phyloP scores from a whole-genome alignment of 2,113 vertebrate genomes.

The Myiozetetes cayanensis region DNA sequence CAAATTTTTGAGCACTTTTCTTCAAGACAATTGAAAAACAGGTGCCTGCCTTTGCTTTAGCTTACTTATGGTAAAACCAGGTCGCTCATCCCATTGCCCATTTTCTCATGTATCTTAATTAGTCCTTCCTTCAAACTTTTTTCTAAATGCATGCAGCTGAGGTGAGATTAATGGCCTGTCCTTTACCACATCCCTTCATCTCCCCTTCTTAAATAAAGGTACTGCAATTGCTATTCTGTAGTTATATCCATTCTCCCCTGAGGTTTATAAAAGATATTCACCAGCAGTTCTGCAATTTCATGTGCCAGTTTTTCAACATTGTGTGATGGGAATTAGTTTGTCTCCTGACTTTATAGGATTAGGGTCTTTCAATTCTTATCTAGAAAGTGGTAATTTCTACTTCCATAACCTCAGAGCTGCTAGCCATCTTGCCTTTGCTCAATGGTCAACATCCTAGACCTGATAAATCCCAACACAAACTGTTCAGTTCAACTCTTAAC shows the following conservation, averaged over 20 bases:
- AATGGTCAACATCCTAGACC: neutral
- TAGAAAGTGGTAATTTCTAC: neutral
- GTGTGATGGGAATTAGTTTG: neutral
- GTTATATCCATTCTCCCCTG: neutral
- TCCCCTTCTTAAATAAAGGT: neutral
- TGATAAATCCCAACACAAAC: neutral
- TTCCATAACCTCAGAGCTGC: neutral
- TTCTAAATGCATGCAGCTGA: neutral
- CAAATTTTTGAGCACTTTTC: neutral
- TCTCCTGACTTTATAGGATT: neutral
- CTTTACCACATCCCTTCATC: neutral
- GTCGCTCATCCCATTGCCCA: neutral
- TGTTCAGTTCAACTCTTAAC: neutral
- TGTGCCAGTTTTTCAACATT: neutral
- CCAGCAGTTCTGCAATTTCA: neutral
- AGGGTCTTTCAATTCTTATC: neutral
- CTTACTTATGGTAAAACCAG: neutral
- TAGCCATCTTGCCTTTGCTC: neutral
- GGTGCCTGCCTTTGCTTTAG: neutral
- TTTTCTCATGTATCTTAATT: slow-evolving; percentile 54
- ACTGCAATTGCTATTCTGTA: neutral
- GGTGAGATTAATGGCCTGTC: slow-evolving; percentile 40
- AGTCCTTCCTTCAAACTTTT: slow-evolving; percentile 1
- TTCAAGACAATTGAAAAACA: neutral
- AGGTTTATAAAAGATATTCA: slow-evolving; percentile 2